A percentile compares a stretch with the other conserved stretches of the same genome.
These are phyloP conservation scores for Parapristionchus giblindavisi DNA, from an alignment of 2,888 invertebrate genomes.

Conservation along the genomic window DNA sequence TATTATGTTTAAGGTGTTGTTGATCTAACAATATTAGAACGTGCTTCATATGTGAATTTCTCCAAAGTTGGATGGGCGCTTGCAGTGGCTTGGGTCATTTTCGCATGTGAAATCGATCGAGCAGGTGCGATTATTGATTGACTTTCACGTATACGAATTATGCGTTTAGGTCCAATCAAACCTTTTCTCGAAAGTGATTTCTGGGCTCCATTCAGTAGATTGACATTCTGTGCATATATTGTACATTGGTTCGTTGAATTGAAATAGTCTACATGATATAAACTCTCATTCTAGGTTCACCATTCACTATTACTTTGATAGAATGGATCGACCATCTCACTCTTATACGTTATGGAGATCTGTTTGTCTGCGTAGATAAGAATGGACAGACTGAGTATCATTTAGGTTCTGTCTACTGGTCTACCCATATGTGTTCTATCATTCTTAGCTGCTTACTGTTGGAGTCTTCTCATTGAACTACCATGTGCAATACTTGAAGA, in stretches of 20 bases:
- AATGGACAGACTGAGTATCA: not conserved
- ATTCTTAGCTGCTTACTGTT: conserved; percentile 16
- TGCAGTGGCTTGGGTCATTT: conserved; percentile 13
- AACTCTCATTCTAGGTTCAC: conserved; percentile 9
- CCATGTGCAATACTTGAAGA: conserved; percentile 11
- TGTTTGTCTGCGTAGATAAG: no score
- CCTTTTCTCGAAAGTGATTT: conserved; percentile 7
- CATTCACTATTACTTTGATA: conserved; percentile 22
- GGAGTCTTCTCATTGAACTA: conserved; percentile 13
- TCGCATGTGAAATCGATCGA: conserved; percentile 19
- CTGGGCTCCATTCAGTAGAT: conserved; percentile 3
- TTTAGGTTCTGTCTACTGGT: conserved; percentile 23
- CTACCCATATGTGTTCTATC: conserved; percentile 7
- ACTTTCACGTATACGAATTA: not conserved
- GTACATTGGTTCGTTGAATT: conserved; percentile 22
- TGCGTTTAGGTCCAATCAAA: conserved; percentile 16
- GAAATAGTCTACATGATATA: not conserved
- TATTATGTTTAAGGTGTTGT: not conserved
- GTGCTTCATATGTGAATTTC: conserved; percentile 18
- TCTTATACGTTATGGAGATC: conserved; percentile 11
- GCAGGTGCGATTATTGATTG: conserved; percentile 22
- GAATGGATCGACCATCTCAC: conserved; percentile 25
- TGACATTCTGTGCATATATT: conserved; percentile 23
- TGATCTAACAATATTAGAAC: not conserved
- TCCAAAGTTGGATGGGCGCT: conserved; percentile 25